Percentiles rank a stretch among this genome's conserved stretches.
These are phyloP conservation scores for Trimorus sp. DNA, from an alignment of 2,888 invertebrate species.

Conservation along the genomic window DNA sequence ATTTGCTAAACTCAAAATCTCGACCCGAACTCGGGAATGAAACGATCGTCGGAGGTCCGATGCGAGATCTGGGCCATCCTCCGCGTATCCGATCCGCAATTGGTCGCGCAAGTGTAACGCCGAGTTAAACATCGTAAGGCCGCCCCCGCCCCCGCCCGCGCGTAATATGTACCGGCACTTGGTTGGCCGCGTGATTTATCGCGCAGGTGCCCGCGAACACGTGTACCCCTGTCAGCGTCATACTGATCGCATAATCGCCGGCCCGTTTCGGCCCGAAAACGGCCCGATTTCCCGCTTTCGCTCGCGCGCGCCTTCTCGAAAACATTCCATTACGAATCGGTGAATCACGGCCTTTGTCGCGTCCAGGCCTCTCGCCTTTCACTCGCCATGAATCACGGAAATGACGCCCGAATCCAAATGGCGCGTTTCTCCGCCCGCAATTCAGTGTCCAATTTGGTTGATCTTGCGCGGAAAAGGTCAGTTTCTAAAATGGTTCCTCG, in stretches of 20 bases:
- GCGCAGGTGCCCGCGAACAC: slow-evolving; percentile 61
- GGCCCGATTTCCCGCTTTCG: slow-evolving; percentile 18
- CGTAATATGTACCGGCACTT: slow-evolving; percentile 66
- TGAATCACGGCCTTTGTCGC: slow-evolving; percentile 57
- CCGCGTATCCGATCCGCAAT: slow-evolving; percentile 74
- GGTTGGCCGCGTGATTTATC: slow-evolving; percentile 56
- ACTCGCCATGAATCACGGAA: slow-evolving; percentile 56
- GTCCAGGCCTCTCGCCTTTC: slow-evolving; percentile 39
- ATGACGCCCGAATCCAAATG: slow-evolving; percentile 55
- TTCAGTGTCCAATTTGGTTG: no score
- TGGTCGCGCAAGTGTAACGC: slow-evolving; percentile 77
- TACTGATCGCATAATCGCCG: slow-evolving; percentile 59
- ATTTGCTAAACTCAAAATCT: no score
- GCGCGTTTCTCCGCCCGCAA: slow-evolving; percentile 7
- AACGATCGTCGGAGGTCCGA: slow-evolving; percentile 60
- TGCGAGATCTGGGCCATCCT: slow-evolving; percentile 76
- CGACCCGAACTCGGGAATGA: background rate
- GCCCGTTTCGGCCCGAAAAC: background rate
- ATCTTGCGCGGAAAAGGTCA: no score
- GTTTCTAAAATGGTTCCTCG: slow-evolving; percentile 14
- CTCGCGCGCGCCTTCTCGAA: background rate
- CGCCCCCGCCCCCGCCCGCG: slow-evolving; percentile 76
- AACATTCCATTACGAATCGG: slow-evolving; percentile 50
- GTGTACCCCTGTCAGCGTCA: slow-evolving; percentile 60
- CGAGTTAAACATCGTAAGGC: slow-evolving; percentile 76